Conservation (phyloP, 1,140 invertebrate species). For the Drosophila pseudoananassae region DNA sequence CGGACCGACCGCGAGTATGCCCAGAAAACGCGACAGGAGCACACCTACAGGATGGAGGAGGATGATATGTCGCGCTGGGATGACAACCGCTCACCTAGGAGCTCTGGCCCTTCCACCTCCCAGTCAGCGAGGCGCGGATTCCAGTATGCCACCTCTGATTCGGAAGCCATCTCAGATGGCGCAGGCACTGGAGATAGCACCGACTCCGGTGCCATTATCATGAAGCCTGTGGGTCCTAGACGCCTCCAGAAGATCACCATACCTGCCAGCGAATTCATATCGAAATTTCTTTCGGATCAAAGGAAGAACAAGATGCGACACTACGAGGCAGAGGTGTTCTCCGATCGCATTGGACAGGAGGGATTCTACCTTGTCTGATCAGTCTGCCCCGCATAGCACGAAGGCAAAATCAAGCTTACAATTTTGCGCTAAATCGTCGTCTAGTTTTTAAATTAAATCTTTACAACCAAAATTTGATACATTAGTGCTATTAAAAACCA, state of each 20-base stretch:
- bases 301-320: slow-evolving; percentile 9
- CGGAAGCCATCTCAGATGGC: background rate
- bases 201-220: background rate
- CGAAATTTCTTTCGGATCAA: slow-evolving; percentile 7
- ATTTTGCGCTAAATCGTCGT: background rate
- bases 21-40: background rate
- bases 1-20: background rate
- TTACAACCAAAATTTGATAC: background rate
- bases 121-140: background rate
- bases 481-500: background rate
- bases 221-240: background rate
- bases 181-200: background rate
- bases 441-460: background rate
- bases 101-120: no score
- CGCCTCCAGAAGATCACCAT: slow-evolving; percentile 4
- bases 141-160: background rate
- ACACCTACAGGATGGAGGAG: background rate
- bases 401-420: background rate
- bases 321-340: background rate
- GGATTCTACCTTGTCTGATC: background rate
- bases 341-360: slow-evolving; percentile 4
- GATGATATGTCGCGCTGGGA: background rate
- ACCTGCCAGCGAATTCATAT: slow-evolving; percentile 9
- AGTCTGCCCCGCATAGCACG: background rate
- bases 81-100: background rate